Percentiles rank a stretch among this genome's conserved stretches.
Evolutionary conservation across 2,113 vertebrate species (phyloP).

Genomic region (Ammodramus savannarum): DNA sequence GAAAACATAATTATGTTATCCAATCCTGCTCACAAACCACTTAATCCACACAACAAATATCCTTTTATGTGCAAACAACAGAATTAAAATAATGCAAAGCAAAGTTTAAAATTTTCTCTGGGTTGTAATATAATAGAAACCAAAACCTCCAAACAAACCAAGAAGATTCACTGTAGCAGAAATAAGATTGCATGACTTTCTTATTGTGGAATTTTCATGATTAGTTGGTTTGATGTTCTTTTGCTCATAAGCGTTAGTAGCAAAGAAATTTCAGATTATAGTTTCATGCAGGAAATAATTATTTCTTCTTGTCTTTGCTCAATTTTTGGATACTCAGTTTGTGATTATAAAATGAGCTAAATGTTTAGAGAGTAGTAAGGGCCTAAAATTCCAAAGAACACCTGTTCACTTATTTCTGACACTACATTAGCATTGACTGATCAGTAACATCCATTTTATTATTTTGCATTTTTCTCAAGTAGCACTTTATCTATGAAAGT

Average conservation of each 20-base stretch:
- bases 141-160: not conserved
- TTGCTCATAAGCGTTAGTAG: not conserved
- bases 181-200: not conserved
- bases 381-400: not conserved
- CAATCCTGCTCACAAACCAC: not conserved
- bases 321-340: not conserved
- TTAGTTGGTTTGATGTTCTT: not conserved
- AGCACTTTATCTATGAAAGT: not conserved
- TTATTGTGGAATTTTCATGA: not conserved
- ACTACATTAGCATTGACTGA: not conserved
- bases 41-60: not conserved
- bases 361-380: not conserved
- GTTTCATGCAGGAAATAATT: not conserved
- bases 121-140: not conserved
- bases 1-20: conserved; percentile 11
- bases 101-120: not conserved
- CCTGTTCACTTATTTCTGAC: not conserved
- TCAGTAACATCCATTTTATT: not conserved
- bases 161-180: not conserved
- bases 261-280: not conserved
- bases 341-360: not conserved
- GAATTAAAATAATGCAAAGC: not conserved
- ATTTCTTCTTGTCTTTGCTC: not conserved
- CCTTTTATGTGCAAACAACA: conserved; percentile 8
- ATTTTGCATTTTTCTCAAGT: not conserved